Conservation (phyloP, 1,140 invertebrate species). For the Ridgeia piscesae region DNA sequence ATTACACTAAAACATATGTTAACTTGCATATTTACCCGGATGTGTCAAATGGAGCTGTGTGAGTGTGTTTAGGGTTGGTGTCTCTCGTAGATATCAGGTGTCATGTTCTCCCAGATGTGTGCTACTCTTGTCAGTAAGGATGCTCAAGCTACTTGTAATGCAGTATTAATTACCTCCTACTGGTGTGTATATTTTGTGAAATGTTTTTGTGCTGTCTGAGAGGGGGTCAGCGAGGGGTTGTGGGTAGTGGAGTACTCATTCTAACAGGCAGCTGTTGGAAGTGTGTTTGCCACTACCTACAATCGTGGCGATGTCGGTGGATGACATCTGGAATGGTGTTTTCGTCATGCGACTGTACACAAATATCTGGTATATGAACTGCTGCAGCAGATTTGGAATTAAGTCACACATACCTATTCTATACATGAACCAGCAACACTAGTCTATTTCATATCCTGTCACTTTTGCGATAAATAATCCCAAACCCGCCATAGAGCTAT, state of each 20-base stretch:
- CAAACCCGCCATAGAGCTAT: no score
- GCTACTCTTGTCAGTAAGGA: neutral
- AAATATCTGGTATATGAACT: no score
- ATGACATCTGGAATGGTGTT: neutral
- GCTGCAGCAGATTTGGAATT: no score
- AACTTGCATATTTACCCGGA: no score
- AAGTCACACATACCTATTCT: no score
- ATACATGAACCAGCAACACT: no score
- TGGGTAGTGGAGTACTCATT: neutral
- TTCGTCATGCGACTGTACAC: neutral
- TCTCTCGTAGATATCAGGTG: neutral
- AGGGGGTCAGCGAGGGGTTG: no score
- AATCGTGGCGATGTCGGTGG: neutral
- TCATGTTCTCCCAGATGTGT: neutral
- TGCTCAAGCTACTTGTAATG: neutral
- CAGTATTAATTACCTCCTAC: neutral
- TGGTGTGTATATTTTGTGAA: neutral
- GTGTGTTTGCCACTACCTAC: neutral
- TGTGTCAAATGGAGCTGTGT: no score
- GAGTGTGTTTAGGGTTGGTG: neutral
- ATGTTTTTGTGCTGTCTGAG: no score
- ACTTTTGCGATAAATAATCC: no score
- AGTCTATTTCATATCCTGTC: no score
- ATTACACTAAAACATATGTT: no score
- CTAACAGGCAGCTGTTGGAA: neutral